Base-by-base conservation (phyloP, 2,888 invertebrate species). In the Drosophila affinis region DNA sequence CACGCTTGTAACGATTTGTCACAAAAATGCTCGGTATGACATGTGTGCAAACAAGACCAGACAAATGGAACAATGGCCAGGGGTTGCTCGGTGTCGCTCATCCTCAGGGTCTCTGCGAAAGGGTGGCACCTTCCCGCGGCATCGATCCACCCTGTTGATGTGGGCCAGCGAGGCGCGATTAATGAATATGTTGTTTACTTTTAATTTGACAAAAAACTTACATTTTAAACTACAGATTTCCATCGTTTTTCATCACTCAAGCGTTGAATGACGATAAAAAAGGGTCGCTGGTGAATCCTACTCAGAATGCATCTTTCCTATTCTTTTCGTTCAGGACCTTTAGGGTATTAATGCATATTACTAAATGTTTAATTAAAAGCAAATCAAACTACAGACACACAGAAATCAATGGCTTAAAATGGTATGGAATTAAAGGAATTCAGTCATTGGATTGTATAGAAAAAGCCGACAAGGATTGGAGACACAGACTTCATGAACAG, bases 1-100 rank as follows among this genome's bases (percentile, higher is more conserved):
- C 87, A 85, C 85, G 79, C 79, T 77, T 78, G 78, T 84, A 78
- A 68, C 79, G 74, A 87, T 88, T 87, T 87, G 86, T 87, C 87
- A 84, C 67, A 49, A 67, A 84, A 87, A 78, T 77, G 64, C 53
- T 51, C 73, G 58, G 64, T 76, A 84, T 88, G 86, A 88, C 88
- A 86, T 88, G 88, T 88, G 87, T 79, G 85, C 73, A 88, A 88
- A 86, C 88, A 88, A 76, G 72, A 52, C 61, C 65, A 55, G 72
- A 62, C 52, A 60, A 59, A 34, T 44, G 54, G 24, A 49, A 49
- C 51, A 51, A 68, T 55, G 51, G 39, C 34, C 27, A 24, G 39
- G 54, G 71, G 73, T 64, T 61, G 39, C 7, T 39, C 12, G 39
- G 39, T 34, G 12, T 39, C 24, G 4, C 58, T 53, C 44, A 51